Base-by-base conservation (phyloP, 1,140 invertebrate species). In the Apocrypta bakeri region DNA sequence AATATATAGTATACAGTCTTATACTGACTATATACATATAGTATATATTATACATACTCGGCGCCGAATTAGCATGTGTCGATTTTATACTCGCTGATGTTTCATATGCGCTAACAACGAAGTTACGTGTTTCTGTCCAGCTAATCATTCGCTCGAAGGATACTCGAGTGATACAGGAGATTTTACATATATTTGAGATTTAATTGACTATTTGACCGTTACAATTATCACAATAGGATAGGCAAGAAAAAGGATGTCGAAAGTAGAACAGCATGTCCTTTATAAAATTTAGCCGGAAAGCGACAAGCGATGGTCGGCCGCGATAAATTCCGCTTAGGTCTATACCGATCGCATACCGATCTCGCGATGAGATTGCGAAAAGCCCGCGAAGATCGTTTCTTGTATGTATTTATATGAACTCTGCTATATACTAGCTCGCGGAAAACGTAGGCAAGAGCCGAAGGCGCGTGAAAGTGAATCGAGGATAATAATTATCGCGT, bases 381-480 rank as follows among this genome's bases (percentile, higher is more conserved):
- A 69, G 31, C 42, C 40, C n/a, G 48, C 56, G 68, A 33, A 24
- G 79, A 81, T 21, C 72, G 63, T 68, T 79, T 40, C 66, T 42
- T 56, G 27, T 4, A 29, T 27, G 8, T 29, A 17, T 12, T 2
- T 9, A 25, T 66, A 66, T 27, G n/a, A 2, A 24, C n/a, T 21
- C 25, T 56, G 48, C 48, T 56, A 11, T 48, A 42, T 42, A 48
- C 2, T 56, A 2, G 48, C 66, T 71, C 77, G 48, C 37, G 69
- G 63, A 69, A 79, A 79, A 56, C 40, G 40, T 78, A 68, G 33
- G 42, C 14, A 72, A 29, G 12, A 80, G 3, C 68, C 17, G 68
- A 64, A 42, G 71, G 56, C 79, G 73, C 80, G 80, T 82, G 80
- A 82, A 82, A 82, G 80, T 76, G 73, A 82, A 76, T 82, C 64